Conservation (phyloP, 1,140 invertebrate genomes). For the Drosophila cardini region DNA sequence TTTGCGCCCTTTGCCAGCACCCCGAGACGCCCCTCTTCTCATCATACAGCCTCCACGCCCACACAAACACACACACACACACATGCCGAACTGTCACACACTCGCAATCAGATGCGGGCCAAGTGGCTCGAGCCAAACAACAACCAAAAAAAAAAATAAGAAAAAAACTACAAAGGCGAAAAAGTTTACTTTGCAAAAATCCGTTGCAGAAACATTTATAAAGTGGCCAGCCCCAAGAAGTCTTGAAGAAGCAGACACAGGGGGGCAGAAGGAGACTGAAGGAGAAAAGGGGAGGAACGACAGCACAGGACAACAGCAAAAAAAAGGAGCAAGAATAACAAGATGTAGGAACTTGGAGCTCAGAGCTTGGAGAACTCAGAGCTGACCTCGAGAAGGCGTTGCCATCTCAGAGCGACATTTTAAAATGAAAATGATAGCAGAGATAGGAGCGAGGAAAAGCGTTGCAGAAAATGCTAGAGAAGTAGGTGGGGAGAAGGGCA, state of each 20-base stretch:
- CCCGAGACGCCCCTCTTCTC: neutral
- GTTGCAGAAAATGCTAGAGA: slow-evolving; percentile 17
- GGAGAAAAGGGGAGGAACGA: neutral
- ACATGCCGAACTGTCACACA: slow-evolving; percentile 61
- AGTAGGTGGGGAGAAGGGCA: slow-evolving; percentile 34
- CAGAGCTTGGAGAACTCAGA: slow-evolving; percentile 14
- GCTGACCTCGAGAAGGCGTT: slow-evolving; percentile 68
- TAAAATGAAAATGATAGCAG: slow-evolving; percentile 82
- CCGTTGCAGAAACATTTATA: slow-evolving; percentile 82
- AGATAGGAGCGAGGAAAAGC: slow-evolving; percentile 34
- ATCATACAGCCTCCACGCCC: neutral
- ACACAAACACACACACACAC: slow-evolving; percentile 19
- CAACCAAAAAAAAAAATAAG: neutral
- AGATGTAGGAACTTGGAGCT: slow-evolving; percentile 29
- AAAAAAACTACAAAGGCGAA: slow-evolving; percentile 75
- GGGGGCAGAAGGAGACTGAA: slow-evolving; percentile 2
- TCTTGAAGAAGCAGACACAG: slow-evolving; percentile 40
- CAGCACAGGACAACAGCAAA: neutral
- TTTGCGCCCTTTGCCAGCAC: slow-evolving; percentile 46
- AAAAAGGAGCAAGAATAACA: slow-evolving; percentile 53
- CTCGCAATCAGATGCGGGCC: slow-evolving; percentile 78
- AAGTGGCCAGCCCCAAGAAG: slow-evolving; percentile 67
- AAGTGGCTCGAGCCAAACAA: slow-evolving; percentile 39
- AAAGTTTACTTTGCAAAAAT: slow-evolving; percentile 83
- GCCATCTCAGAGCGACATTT: slow-evolving; percentile 70